These are phyloP conservation scores for Psettodes erumei DNA, from an alignment of 2,113 vertebrate species.

Conservation along the genomic window DNA sequence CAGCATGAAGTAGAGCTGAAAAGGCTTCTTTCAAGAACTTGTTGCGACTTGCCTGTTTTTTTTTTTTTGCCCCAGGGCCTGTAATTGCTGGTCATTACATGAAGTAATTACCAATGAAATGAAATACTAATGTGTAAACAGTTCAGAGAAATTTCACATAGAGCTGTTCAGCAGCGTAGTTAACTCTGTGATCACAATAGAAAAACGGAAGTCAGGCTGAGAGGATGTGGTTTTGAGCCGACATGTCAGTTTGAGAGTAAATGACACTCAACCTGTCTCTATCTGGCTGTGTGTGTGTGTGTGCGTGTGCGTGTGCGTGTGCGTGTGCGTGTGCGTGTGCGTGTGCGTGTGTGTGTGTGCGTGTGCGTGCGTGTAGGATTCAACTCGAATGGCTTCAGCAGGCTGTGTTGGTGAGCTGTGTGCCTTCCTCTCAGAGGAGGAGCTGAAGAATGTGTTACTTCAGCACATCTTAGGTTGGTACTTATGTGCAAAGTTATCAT, in stretches of 20 bases:
- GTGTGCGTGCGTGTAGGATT: slow-evolving; percentile 84
- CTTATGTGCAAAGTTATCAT: background rate
- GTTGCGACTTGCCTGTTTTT: background rate
- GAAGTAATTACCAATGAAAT: background rate
- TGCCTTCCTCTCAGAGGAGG: slow-evolving; percentile 93
- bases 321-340: slow-evolving; percentile 1
- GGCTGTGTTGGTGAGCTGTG: slow-evolving; percentile 96
- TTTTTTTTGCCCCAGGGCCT: background rate
- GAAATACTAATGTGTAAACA: background rate
- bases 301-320: slow-evolving; percentile 23
- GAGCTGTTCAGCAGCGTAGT: slow-evolving; percentile 5
- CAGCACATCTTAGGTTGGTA: slow-evolving; percentile 91
- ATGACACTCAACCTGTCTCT: slow-evolving; percentile 16
- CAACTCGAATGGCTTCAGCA: slow-evolving; percentile 94
- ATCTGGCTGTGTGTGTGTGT: too few relatives aligned
- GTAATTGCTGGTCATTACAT: background rate
- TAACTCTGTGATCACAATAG: slow-evolving; percentile 43
- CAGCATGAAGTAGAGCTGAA: background rate
- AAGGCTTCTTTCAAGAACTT: slow-evolving; percentile 1
- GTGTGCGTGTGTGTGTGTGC: slow-evolving; percentile 19
- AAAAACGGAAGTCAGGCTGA: slow-evolving; percentile 64
- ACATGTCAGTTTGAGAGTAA: slow-evolving; percentile 22
- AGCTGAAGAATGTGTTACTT: slow-evolving; percentile 87
- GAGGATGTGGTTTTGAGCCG: slow-evolving; percentile 75
- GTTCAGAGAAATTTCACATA: background rate